Percentiles rank a stretch among this genome's conserved stretches.
These are phyloP conservation scores for Micrasema longulum DNA, from an alignment of 1,140 invertebrate genomes.

Conservation along the genomic window DNA sequence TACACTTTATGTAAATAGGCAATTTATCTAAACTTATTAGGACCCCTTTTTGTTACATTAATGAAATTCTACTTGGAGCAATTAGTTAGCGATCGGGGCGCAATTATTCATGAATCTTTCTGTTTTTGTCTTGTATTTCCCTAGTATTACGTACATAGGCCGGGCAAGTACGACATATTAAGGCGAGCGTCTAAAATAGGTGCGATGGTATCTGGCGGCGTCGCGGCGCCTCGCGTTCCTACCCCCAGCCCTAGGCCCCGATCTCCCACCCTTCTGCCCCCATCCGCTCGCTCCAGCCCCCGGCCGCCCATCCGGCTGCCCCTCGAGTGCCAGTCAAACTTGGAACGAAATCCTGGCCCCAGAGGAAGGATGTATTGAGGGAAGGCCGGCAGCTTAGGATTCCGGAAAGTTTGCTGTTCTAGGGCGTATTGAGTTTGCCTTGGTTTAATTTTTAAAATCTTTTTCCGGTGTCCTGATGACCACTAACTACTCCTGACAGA, in stretches of 20 bases:
- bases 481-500: too few relatives aligned
- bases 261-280: constrained; percentile 19
- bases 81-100: too few relatives aligned
- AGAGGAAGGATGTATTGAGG: background rate
- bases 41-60: too few relatives aligned
- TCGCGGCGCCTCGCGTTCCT: constrained; percentile 39
- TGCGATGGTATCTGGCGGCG: constrained; percentile 52
- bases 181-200: constrained; percentile 47
- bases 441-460: too few relatives aligned
- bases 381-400: constrained; percentile 5
- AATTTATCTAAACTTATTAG: too few relatives aligned
- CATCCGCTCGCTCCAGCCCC: constrained; percentile 5
- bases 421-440: too few relatives aligned
- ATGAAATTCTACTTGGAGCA: too few relatives aligned
- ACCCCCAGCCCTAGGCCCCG: constrained; percentile 13
- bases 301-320: constrained; percentile 5
- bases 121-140: too few relatives aligned
- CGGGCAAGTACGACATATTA: constrained; percentile 42
- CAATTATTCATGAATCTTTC: too few relatives aligned
- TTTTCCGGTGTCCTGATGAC: too few relatives aligned
- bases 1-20: too few relatives aligned
- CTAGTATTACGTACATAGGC: constrained; percentile 7
- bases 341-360: constrained; percentile 18
- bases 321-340: constrained; percentile 28
- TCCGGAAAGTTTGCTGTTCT: constrained; percentile 13